phyloP scores from a whole-genome alignment of 2,113 vertebrate genomes.

The Rhagologus leucostigma region DNA sequence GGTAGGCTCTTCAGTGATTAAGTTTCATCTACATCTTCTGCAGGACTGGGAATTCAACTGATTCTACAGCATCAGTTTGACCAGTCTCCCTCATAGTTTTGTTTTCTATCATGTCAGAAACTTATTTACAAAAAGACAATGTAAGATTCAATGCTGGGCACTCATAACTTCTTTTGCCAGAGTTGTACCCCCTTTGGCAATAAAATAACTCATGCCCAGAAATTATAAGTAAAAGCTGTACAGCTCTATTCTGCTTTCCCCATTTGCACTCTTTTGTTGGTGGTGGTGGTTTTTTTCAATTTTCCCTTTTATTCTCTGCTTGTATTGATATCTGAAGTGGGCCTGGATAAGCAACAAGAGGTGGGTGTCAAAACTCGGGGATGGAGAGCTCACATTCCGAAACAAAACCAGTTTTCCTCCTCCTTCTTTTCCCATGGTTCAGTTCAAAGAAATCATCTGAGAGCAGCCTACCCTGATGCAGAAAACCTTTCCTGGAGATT shows the following conservation, averaged over 20 bases:
- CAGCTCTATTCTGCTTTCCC: not conserved
- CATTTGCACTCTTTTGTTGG: not conserved
- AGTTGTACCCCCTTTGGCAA: not conserved
- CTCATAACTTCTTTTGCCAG: not conserved
- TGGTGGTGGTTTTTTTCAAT: not conserved
- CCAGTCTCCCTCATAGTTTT: not conserved
- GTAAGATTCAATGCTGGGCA: not conserved
- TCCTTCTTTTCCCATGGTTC: not conserved
- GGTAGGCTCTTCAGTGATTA: not conserved
- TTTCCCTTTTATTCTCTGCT: not conserved
- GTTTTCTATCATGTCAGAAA: not conserved
- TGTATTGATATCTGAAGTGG: not conserved
- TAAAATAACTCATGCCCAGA: not conserved
- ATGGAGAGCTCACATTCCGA: accelerated
- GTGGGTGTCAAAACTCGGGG: not conserved
- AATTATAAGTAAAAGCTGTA: not conserved
- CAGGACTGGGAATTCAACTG: not conserved
- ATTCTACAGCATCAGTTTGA: not conserved
- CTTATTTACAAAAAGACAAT: not conserved
- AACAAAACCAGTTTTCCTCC: not conserved
- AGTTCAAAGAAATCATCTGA: not conserved
- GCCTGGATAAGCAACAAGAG: not conserved
- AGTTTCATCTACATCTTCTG: not conserved
- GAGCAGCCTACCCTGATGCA: not conserved
- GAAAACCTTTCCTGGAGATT: not conserved